A percentile compares a stretch with the other conserved stretches of the same genome.
Evolutionary conservation across 2,113 vertebrate genomes (phyloP).

Genomic region (Bubalus kerabau): DNA sequence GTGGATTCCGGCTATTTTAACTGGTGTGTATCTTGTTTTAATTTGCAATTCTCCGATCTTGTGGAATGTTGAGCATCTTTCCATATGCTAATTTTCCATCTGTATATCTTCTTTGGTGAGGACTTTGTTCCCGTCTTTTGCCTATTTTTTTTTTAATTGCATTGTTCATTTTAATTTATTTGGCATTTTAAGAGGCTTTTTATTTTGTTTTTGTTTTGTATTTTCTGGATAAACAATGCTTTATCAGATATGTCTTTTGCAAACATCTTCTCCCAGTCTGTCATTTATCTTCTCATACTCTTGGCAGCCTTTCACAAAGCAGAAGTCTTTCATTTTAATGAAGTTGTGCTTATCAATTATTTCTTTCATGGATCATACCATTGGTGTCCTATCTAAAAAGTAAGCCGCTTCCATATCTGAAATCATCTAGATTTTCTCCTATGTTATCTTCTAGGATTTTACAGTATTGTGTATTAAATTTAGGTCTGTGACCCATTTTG

Average conservation of each 20-base stretch:
- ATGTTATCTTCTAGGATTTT: neutral
- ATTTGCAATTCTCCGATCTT: neutral
- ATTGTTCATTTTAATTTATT: neutral
- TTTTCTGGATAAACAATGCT: neutral
- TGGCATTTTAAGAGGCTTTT: neutral
- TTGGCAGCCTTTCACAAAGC: neutral
- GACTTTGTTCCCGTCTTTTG: neutral
- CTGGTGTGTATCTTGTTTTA: neutral
- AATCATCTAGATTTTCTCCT: neutral
- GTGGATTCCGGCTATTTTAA: neutral
- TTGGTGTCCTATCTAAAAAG: neutral
- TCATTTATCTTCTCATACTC: neutral
- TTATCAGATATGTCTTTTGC: neutral
- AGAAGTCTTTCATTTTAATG: neutral
- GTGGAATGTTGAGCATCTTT: neutral
- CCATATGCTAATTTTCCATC: neutral
- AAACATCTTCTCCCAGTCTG: neutral
- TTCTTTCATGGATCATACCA: neutral
- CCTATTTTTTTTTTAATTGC: neutral
- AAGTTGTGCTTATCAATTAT: neutral
- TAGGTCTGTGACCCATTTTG: neutral
- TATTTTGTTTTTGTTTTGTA: neutral
- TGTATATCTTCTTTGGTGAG: neutral
- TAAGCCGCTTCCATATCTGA: neutral
- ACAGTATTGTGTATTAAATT: neutral